Percentiles rank a stretch among this genome's conserved stretches.
Conservation (phyloP, 1,140 invertebrate genomes). For the Phthorimaea operculella region DNA sequence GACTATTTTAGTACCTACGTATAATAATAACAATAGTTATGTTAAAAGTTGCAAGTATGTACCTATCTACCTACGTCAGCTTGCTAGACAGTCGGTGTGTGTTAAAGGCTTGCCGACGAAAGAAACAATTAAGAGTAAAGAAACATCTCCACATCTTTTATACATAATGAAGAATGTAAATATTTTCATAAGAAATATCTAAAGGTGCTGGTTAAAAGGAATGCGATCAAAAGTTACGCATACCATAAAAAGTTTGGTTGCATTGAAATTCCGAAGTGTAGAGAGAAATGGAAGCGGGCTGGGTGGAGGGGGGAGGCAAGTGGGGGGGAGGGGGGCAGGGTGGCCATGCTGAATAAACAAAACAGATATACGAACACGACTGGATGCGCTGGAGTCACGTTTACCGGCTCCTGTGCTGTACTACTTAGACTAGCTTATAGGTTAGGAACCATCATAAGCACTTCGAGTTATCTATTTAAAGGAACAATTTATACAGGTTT, state of each 20-base stretch:
- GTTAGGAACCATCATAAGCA: too few relatives aligned
- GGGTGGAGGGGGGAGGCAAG: constrained; percentile 20
- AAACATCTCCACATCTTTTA: not conserved
- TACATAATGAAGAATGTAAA: constrained; percentile 2
- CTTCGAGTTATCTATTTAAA: too few relatives aligned
- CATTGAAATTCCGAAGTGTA: constrained; percentile 49
- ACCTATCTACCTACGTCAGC: too few relatives aligned
- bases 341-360: constrained; percentile 54
- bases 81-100: too few relatives aligned
- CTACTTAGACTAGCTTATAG: not conserved
- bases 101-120: not conserved
- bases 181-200: constrained; percentile 24
- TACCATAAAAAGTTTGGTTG: constrained; percentile 34
- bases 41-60: too few relatives aligned
- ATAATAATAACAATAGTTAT: too few relatives aligned
- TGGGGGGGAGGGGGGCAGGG: constrained; percentile 23
- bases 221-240: constrained; percentile 47
- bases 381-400: constrained; percentile 22
- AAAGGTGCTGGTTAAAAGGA: constrained; percentile 31
- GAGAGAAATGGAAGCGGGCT: constrained; percentile 25
- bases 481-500: too few relatives aligned
- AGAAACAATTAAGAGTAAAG: not conserved
- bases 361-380: constrained; percentile 31
- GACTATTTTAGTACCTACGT: too few relatives aligned
- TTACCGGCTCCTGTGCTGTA: constrained; percentile 21